Percentiles rank a stretch among this genome's conserved stretches.
phyloP scores from a whole-genome alignment of 2,888 invertebrate genomes.

The Ischnura elegans region DNA sequence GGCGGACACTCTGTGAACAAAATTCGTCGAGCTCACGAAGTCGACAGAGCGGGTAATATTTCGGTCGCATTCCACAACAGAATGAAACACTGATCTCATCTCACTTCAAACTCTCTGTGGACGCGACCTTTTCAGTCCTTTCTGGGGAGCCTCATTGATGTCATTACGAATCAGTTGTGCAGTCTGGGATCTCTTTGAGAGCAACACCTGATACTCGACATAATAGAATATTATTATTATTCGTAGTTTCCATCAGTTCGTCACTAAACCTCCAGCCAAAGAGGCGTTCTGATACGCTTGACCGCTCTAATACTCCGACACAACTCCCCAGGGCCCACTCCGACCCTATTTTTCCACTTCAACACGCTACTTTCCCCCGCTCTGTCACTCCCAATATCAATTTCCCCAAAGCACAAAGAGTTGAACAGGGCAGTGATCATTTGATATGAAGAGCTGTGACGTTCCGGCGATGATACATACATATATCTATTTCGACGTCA shows the following conservation, averaged over 20 bases:
- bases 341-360: not conserved
- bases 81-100: constrained; percentile 8
- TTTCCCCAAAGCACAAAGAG: not conserved
- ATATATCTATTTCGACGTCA: not conserved
- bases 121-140: not conserved
- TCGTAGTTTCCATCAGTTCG: not conserved
- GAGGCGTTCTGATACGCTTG: not conserved
- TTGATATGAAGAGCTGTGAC: constrained; percentile 3
- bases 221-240: constrained; percentile 22
- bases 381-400: constrained; percentile 11
- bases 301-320: not conserved
- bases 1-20: no score
- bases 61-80: not conserved
- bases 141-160: not conserved
- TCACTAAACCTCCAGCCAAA: not conserved
- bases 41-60: not conserved
- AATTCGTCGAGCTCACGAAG: not conserved
- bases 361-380: not conserved
- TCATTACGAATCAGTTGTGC: not conserved
- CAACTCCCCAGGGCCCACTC: not conserved
- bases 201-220: constrained; percentile 14
- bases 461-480: not conserved
- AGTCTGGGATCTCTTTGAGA: not conserved
- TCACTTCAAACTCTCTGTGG: not conserved
- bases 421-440: not conserved